These are phyloP conservation scores for Saccopteryx bilineata DNA, from an alignment of 2,113 vertebrate species.

Conservation along the genomic window DNA sequence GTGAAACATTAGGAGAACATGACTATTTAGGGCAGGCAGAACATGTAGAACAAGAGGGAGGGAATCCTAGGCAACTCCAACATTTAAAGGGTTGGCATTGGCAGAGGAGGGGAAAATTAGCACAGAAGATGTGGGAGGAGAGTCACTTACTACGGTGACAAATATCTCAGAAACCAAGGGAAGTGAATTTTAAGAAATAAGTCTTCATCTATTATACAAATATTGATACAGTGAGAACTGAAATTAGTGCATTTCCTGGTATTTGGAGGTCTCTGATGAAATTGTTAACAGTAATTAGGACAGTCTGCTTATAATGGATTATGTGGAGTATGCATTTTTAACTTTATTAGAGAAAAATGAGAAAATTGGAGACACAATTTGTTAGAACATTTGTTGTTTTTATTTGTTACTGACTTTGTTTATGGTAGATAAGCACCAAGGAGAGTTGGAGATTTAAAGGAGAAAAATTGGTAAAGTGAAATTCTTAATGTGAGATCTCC, in stretches of 20 bases:
- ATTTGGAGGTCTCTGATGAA: neutral
- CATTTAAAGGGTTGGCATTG: neutral
- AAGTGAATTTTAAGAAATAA: neutral
- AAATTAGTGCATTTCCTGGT: neutral
- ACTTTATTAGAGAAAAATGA: conserved; percentile 38
- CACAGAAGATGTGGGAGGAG: neutral
- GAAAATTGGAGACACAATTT: neutral
- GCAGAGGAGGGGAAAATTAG: neutral
- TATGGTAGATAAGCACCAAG: conserved; percentile 15
- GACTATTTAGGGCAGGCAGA: neutral
- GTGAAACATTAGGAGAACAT: neutral
- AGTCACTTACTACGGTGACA: neutral
- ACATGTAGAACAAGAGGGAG: neutral
- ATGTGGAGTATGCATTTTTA: conserved; percentile 1
- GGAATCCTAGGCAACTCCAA: neutral
- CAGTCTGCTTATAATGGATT: neutral
- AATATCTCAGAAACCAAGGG: neutral
- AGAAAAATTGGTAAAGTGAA: neutral
- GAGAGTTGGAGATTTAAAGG: conserved; percentile 40
- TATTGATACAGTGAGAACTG: neutral
- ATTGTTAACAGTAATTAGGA: conserved; percentile 9
- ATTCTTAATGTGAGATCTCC: neutral
- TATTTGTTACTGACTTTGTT: conserved; percentile 40
- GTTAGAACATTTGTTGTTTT: neutral
- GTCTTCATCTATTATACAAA: conserved; percentile 6